Evolutionary conservation across 2,797 vertebrate species (phyloP).

Genomic region (Adrianichthys oophorus): DNA sequence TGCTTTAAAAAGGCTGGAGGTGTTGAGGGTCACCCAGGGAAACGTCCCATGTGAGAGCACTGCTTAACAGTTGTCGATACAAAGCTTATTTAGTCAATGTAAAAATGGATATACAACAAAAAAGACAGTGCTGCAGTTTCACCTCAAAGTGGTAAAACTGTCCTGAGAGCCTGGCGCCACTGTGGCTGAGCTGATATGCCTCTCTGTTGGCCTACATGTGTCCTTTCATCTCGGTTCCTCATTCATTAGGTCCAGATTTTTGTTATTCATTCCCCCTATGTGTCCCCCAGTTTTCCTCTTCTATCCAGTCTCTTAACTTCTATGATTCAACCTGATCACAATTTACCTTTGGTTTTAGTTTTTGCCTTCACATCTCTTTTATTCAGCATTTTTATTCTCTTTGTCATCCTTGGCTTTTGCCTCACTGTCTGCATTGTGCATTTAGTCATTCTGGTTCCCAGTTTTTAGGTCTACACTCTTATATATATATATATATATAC

Average conservation of each 20-base stretch:
- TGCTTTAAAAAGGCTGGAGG: no score
- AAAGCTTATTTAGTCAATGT: no score
- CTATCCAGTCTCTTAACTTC: slow-evolving; percentile 18
- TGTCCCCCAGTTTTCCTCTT: slow-evolving; percentile 14
- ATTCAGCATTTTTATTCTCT: slow-evolving; percentile 30
- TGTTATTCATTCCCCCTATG: slow-evolving; percentile 28
- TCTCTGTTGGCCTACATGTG: neutral
- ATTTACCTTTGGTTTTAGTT: slow-evolving; percentile 38
- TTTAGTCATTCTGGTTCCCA: slow-evolving; percentile 18
- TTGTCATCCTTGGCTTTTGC: slow-evolving; percentile 25
- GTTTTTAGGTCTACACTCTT: no score
- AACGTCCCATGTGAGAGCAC: no score
- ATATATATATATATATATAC: no score
- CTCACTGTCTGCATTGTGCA: slow-evolving; percentile 32
- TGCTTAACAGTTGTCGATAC: no score
- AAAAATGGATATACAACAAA: neutral
- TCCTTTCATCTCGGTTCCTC: slow-evolving; percentile 13
- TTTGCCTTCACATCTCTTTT: slow-evolving; percentile 22
- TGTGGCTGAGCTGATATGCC: slow-evolving; percentile 1
- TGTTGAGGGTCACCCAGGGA: no score
- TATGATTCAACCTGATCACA: slow-evolving; percentile 15
- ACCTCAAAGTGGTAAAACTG: neutral
- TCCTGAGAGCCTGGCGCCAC: neutral
- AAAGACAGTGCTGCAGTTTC: neutral
- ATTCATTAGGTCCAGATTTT: slow-evolving; percentile 17